Evolutionary conservation across 2,888 invertebrate species (phyloP).

Genomic region (Ophion ellenae): DNA sequence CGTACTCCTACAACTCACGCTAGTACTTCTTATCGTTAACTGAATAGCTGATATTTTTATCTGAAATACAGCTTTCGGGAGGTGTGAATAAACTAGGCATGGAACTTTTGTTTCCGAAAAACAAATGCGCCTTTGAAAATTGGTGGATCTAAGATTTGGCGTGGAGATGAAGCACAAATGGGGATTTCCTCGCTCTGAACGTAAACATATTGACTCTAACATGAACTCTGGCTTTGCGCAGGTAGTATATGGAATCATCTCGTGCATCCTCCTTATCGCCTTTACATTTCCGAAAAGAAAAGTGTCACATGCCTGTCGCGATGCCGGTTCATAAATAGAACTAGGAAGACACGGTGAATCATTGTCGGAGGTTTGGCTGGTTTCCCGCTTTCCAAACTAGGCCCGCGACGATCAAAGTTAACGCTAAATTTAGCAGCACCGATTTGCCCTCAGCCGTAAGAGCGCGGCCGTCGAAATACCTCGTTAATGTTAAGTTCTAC

Average conservation of each 20-base stretch:
- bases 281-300: constrained; percentile 18
- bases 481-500: constrained; percentile 14
- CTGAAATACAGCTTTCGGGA: too few relatives aligned
- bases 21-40: too few relatives aligned
- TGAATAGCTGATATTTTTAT: too few relatives aligned
- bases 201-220: not conserved
- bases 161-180: too few relatives aligned
- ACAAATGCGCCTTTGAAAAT: too few relatives aligned
- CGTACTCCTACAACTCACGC: too few relatives aligned
- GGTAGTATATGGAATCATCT: not conserved
- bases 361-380: constrained; percentile 78
- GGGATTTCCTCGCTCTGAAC: too few relatives aligned
- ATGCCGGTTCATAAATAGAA: constrained; percentile 76
- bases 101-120: too few relatives aligned
- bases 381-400: constrained; percentile 80
- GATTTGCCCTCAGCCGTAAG: constrained; percentile 54
- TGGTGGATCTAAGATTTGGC: too few relatives aligned
- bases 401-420: constrained; percentile 78
- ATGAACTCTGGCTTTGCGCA: not conserved
- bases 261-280: not conserved
- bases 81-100: too few relatives aligned
- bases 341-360: constrained; percentile 80
- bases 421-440: constrained; percentile 76
- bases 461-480: constrained; percentile 56
- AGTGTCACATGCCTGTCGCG: constrained; percentile 72